These are phyloP conservation scores for Pipistrellus pipistrellus DNA, from an alignment of 2,797 vertebrate species.

Conservation along the genomic window DNA sequence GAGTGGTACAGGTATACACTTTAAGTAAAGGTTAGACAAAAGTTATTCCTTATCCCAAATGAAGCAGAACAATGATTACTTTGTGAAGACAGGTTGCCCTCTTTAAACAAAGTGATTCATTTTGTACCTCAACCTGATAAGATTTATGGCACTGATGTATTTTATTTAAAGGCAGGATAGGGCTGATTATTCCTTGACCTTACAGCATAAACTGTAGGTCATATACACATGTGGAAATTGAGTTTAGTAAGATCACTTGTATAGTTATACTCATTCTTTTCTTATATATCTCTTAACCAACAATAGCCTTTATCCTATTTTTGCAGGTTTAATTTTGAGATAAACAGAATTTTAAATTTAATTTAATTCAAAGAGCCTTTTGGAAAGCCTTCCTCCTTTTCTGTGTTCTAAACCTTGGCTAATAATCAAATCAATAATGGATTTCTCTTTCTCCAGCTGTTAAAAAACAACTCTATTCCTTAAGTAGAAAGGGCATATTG, in stretches of 20 bases:
- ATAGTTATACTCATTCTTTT: not conserved
- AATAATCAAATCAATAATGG: conserved; percentile 51
- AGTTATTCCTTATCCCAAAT: conserved; percentile 50
- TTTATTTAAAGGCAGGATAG: conserved; percentile 48
- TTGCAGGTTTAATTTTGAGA: conserved; percentile 36
- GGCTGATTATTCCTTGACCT: conserved; percentile 68
- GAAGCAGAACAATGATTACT: conserved; percentile 48
- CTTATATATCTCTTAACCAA: conserved; percentile 18
- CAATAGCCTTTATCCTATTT: conserved; percentile 9
- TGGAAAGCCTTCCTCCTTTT: conserved; percentile 55
- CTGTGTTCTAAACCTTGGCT: conserved; percentile 35
- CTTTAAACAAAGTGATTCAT: conserved; percentile 46
- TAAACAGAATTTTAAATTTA: conserved; percentile 61
- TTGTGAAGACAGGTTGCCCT: conserved; percentile 15
- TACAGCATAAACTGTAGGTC: conserved; percentile 57
- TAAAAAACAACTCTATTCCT: conserved; percentile 41
- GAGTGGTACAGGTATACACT: not conserved
- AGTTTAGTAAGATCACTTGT: conserved; percentile 35
- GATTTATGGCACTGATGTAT: conserved; percentile 59
- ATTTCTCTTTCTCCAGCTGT: not conserved
- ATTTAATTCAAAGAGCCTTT: conserved; percentile 33
- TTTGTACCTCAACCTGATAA: conserved; percentile 53
- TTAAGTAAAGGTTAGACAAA: conserved; percentile 44
- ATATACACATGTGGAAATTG: conserved; percentile 26
- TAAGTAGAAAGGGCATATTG: conserved; percentile 34